Evolutionary conservation across 1,140 invertebrate species (phyloP), one percentile per base, ranked within the genome.

Genomic region (Drosophila rufa): DNA sequence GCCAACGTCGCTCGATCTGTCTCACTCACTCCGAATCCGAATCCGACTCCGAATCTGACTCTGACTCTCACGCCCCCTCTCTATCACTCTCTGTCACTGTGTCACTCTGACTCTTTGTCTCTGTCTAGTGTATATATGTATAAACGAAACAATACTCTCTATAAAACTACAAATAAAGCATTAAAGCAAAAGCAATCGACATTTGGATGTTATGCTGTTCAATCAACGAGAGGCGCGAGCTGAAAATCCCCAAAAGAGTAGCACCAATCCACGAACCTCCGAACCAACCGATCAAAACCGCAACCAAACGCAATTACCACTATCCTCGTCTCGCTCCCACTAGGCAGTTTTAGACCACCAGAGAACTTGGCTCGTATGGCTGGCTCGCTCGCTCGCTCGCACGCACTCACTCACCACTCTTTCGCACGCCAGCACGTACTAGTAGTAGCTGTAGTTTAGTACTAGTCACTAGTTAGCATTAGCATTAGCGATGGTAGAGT

Each of bases 161-260:
- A 79, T 53, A 64, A 68, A 81, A 83, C 66, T 57, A 76, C 71
- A 83, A 70, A 66, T 71, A 76, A 80, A 85, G 71, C 69, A 74
- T 77, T 71, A 70, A 83, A 82, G 61, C 78, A 67, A 69, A 75
- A 84, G 75, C 81, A 92, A 92, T 91, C 91, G 91, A 91, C 91
- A 91, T 91, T 91, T 92, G 87, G 91, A 92, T 92, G 91, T 92
- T 92, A 92, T 92, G 91, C 79, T 92, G 91, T 92, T 92, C 90
- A 89, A 92, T 75, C 79, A 68, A 81, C 66, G 33, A 58, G 47
- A 65, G 78, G 57, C 64, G 50, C 48, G 40, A 47, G 48, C 57
- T 77, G 51, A 73, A 47, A 40, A 64, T 55, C 14, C 53, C 53
- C 53, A 48, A 46, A 59, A 61, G 45, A 61, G 42, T 48, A 60